phyloP scores from a whole-genome alignment of 2,797 vertebrate species.

The Siniperca obscura region DNA sequence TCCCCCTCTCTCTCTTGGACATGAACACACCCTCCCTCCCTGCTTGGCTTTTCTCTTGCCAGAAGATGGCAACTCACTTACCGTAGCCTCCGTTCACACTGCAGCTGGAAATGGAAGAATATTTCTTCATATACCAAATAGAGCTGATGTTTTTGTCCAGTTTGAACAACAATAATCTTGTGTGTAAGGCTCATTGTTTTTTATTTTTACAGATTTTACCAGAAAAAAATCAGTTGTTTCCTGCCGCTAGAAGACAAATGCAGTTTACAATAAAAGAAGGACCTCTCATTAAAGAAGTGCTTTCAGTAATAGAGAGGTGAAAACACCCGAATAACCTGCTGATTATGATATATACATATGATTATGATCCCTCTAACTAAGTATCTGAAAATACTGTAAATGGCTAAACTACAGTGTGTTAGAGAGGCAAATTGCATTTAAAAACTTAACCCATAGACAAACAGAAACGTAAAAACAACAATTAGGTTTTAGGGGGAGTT shows the following conservation, averaged over 20 bases:
- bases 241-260: neutral
- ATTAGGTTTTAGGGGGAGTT: neutral
- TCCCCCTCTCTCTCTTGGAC: constrained; percentile 1
- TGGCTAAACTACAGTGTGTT: neutral
- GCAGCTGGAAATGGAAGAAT: constrained; percentile 1
- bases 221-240: neutral
- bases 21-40: constrained; percentile 7
- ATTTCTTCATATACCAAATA: neutral
- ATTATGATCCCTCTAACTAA: neutral
- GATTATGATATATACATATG: neutral
- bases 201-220: neutral
- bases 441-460: too few species aligned
- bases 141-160: neutral
- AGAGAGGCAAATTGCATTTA: neutral
- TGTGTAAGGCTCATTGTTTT: neutral
- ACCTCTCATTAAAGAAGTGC: neutral
- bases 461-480: neutral
- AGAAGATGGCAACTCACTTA: constrained; percentile 29
- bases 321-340: neutral
- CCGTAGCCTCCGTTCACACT: constrained; percentile 5
- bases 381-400: neutral
- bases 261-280: neutral
- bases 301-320: neutral
- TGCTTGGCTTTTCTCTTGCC: constrained; percentile 3
- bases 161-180: constrained; percentile 13